phyloP scores from a whole-genome alignment of 2,888 invertebrate genomes.

The Andrena minutula region DNA sequence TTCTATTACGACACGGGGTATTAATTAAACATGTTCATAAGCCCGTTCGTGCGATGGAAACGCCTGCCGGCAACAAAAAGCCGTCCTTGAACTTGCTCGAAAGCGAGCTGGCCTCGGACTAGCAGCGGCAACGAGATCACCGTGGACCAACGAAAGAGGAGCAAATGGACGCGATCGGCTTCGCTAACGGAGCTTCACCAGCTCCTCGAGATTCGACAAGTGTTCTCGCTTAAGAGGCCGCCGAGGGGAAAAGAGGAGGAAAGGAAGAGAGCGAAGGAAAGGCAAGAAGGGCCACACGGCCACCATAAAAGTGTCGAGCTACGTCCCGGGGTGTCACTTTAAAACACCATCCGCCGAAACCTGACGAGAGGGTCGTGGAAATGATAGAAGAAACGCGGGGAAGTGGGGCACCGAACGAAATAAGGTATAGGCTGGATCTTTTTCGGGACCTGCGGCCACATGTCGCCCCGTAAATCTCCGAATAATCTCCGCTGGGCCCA shows the following conservation, averaged over 20 bases:
- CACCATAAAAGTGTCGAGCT: conserved; percentile 67
- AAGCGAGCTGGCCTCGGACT: background rate
- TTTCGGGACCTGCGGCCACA: conserved; percentile 49
- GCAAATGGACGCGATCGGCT: conserved; percentile 22
- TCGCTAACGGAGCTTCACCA: conserved; percentile 25
- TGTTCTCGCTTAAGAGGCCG: conserved; percentile 56
- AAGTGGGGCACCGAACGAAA: conserved; percentile 20
- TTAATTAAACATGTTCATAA: background rate
- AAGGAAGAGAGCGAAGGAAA: conserved; percentile 6
- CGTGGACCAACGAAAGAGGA: background rate
- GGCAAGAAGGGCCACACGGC: conserved; percentile 12
- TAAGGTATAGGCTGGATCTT: conserved; percentile 25
- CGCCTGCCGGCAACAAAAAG: conserved; percentile 4
- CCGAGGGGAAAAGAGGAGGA: background rate
- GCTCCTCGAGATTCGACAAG: conserved; percentile 52
- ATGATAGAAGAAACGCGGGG: conserved; percentile 16
- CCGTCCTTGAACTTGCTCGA: conserved; percentile 1
- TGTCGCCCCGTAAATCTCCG: conserved; percentile 64
- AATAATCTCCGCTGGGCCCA: conserved; percentile 53
- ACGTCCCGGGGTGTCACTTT: conserved; percentile 63
- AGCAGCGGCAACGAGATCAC: background rate
- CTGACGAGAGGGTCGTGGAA: conserved; percentile 20
- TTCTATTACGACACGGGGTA: background rate
- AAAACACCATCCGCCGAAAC: conserved; percentile 44
- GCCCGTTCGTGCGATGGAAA: background rate